Evolutionary conservation across 2,113 vertebrate genomes (phyloP).

Genomic region (Callionymus lyra): DNA sequence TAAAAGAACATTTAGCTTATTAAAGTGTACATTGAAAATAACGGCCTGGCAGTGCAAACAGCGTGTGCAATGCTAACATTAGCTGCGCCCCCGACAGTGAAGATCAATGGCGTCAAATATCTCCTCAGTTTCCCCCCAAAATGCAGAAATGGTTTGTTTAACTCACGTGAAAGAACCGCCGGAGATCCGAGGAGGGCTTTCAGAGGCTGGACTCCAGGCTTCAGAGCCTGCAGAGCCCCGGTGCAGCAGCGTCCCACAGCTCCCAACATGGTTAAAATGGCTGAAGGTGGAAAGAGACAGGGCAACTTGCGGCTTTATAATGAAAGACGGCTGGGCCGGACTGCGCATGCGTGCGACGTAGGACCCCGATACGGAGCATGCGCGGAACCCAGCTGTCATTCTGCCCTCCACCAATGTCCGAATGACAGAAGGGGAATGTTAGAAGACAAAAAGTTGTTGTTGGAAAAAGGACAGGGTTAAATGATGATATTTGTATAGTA

Average conservation of each 20-base stretch:
- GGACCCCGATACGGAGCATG: constrained; percentile 27
- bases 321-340: not conserved
- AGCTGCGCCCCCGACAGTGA: constrained; percentile 14
- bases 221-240: constrained; percentile 73
- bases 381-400: constrained; percentile 32
- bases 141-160: not conserved
- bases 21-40: not conserved
- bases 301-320: constrained; percentile 49
- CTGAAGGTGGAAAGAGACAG: constrained; percentile 73
- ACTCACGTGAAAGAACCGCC: constrained; percentile 66
- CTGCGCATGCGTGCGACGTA: constrained; percentile 48
- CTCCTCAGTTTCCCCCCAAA: not conserved
- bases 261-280: constrained; percentile 82
- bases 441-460: too few species aligned
- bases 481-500: too few species aligned
- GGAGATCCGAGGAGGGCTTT: constrained; percentile 63
- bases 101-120: constrained; percentile 1
- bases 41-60: constrained; percentile 31
- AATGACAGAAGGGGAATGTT: not conserved
- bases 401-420: constrained; percentile 21
- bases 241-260: constrained; percentile 77
- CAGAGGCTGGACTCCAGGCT: constrained; percentile 64
- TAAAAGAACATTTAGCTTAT: accelerated
- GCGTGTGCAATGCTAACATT: constrained; percentile 37
- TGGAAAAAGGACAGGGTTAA: too few species aligned